phyloP scores from a whole-genome alignment of 1,140 invertebrate genomes.

The Drosophila kurseongensis region DNA sequence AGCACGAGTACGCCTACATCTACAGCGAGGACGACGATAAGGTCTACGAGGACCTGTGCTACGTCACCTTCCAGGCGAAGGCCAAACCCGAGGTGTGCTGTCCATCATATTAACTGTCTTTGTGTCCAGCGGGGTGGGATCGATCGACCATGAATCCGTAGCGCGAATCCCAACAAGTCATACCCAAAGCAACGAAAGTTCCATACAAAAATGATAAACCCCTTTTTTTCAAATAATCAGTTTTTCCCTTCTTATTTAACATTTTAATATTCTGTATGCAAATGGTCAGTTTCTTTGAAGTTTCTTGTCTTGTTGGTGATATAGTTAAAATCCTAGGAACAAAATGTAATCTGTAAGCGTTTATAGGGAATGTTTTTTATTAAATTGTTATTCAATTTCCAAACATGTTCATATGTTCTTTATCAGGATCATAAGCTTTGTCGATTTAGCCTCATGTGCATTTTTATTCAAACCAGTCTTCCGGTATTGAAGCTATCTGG shows the following conservation, averaged over 20 bases:
- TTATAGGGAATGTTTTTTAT: too few species aligned
- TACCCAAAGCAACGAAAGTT: not conserved
- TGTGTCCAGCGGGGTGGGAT: slow-evolving; percentile 25
- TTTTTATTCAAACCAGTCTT: too few species aligned
- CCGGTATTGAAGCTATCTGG: too few species aligned
- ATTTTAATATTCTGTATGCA: not conserved
- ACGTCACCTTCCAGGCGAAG: slow-evolving; percentile 90
- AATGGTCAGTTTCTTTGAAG: not conserved
- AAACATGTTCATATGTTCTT: too few species aligned
- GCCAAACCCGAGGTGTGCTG: slow-evolving; percentile 86
- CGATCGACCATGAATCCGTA: not conserved
- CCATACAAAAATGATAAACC: not conserved
- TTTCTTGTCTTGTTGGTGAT: not conserved
- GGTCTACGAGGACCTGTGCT: slow-evolving; percentile 95
- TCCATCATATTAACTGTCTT: slow-evolving; percentile 26
- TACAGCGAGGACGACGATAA: slow-evolving; percentile 88
- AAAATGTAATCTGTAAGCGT: not conserved
- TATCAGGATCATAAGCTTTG: too few species aligned
- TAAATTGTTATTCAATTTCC: too few species aligned
- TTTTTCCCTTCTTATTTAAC: not conserved
- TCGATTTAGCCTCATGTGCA: too few species aligned
- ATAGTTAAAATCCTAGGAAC: not conserved
- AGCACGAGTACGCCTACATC: slow-evolving; percentile 78
- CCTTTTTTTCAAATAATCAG: too few species aligned
- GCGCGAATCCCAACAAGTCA: not conserved